Base-by-base conservation (phyloP, 2,797 vertebrate species). In the Labroides dimidiatus region DNA sequence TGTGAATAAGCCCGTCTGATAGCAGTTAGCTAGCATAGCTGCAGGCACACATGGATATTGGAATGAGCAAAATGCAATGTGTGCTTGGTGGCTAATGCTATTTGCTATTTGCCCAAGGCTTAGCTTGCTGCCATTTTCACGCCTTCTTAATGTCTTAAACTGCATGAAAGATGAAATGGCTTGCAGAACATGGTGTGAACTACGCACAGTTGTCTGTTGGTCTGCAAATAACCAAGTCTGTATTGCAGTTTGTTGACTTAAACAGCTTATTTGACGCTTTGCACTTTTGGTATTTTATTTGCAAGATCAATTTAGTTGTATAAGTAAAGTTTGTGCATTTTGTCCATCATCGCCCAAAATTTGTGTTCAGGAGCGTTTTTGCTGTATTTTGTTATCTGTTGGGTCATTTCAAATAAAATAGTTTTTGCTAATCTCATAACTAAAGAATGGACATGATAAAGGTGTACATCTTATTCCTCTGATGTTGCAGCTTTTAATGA, bases 111-210 rank as follows among this genome's bases (percentile, higher is more conserved):
- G 85, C 89, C 86, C 76, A 73, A 63, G 91, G 90, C 90, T 94
- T 92, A 93, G 87, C 84, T 84, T 76, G 85, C 90, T 89, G 88
- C 90, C 89, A 87, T 92, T 93, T 93, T 90, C 90, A 91, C 75
- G 84, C 81, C 82, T 89, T 82, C 88, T 93, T 93, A 92, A 91
- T 89, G 84, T 86, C 84, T 91, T 91, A 91, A 91, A 90, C 55
- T 76, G 74, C 79, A 77, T 86, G 84, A 80, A 85, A 73, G 83
- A 73, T 59, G 76, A 77, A 77, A 85, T 47, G 77, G 59, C 72
- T 62, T 75, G 78, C 87, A 89, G 80, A 83, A 84, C 85, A 81
- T 62, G 73, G 36, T 51, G 55, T 12, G 80, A 82, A 72, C 61
- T 45, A 2, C 49, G 69, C 81, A 72, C 64, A 36, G 36, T 57